Conservation (phyloP, 2,113 vertebrate genomes). For the Otocyon megalotis region DNA sequence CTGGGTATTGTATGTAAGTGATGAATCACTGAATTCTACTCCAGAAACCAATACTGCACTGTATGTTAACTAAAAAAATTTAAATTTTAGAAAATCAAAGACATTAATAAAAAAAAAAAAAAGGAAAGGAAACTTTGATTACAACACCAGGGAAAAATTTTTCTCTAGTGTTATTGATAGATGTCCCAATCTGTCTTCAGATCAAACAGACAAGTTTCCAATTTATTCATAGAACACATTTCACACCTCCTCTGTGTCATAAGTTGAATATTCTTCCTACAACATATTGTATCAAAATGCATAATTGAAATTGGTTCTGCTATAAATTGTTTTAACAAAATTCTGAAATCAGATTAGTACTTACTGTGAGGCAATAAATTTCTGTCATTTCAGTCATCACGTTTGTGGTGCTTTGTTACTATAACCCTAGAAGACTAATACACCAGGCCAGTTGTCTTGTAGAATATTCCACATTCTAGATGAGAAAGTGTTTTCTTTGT, state of each 20-base stretch:
- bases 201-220: constrained; percentile 67
- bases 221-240: constrained; percentile 76
- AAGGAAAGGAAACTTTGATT: not conserved
- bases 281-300: constrained; percentile 32
- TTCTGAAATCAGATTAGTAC: constrained; percentile 34
- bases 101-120: not conserved
- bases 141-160: constrained; percentile 33
- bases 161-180: constrained; percentile 58
- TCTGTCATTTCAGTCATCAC: not conserved
- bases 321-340: constrained; percentile 46
- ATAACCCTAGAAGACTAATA: not conserved
- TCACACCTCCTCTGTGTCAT: constrained; percentile 75
- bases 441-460: not conserved
- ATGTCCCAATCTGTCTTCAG: constrained; percentile 76
- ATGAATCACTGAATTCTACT: not conserved
- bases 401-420: not conserved
- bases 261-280: constrained; percentile 68
- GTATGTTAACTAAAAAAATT: not conserved
- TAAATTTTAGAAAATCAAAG: not conserved
- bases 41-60: not conserved
- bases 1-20: not conserved
- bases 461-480: not conserved
- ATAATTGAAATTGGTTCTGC: constrained; percentile 55
- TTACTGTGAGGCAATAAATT: not conserved
- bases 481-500: not conserved